Conservation (phyloP, 2,113 vertebrate genomes). For the Epinephelus lanceolatus region DNA sequence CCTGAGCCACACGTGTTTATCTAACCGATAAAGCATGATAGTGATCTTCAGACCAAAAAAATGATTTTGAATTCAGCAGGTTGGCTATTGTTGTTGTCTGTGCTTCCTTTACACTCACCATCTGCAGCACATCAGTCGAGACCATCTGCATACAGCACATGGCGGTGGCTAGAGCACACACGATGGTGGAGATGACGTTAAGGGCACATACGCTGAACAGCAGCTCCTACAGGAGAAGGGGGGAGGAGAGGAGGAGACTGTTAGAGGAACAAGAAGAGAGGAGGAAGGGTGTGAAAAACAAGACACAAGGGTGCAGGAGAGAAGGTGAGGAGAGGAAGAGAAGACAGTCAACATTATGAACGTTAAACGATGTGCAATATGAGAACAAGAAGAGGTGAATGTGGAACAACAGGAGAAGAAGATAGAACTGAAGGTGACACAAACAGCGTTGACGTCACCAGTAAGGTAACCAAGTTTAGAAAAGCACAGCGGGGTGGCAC, state of each 20-base stretch:
- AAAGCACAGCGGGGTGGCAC: neutral
- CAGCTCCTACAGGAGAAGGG: slow-evolving; percentile 88
- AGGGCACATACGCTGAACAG: slow-evolving; percentile 98
- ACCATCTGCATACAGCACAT: slow-evolving; percentile 99
- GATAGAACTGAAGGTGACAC: slow-evolving; percentile 31
- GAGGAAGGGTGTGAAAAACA: slow-evolving; percentile 19
- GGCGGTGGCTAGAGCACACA: slow-evolving; percentile 96
- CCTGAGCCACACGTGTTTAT: slow-evolving; percentile 46
- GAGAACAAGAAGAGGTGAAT: slow-evolving; percentile 15
- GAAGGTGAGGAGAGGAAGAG: slow-evolving; percentile 7
- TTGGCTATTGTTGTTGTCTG: slow-evolving; percentile 14
- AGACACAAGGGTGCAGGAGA: slow-evolving; percentile 11
- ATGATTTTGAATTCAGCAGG: neutral
- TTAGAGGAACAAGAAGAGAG: slow-evolving; percentile 51
- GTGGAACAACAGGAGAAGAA: slow-evolving; percentile 22
- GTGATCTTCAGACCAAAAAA: slow-evolving; percentile 15
- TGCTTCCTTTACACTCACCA: slow-evolving; percentile 88
- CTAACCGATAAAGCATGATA: slow-evolving; percentile 18
- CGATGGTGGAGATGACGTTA: slow-evolving; percentile 98
- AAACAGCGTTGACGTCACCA: slow-evolving; percentile 8
- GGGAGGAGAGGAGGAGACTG: slow-evolving; percentile 40
- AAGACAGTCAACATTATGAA: slow-evolving; percentile 4
- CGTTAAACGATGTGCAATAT: slow-evolving; percentile 8
- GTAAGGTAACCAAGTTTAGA: slow-evolving; percentile 28
- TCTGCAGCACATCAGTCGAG: slow-evolving; percentile 96